Percentiles rank a stretch among this genome's conserved stretches.
Conservation (phyloP, 2,113 vertebrate genomes). For the Mormyrus iriodes region DNA sequence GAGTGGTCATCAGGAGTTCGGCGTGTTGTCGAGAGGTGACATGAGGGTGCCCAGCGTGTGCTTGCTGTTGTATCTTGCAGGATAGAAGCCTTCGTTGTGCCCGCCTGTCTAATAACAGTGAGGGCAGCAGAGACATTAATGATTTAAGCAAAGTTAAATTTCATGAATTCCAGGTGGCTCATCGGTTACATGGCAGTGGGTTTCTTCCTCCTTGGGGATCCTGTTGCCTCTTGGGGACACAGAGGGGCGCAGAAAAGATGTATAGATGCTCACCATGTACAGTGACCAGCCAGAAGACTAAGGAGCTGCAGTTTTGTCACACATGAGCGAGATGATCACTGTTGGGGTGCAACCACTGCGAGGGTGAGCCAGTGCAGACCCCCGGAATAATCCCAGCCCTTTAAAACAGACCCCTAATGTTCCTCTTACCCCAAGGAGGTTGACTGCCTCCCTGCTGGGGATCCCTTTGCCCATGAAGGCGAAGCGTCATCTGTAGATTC, state of each 20-base stretch:
- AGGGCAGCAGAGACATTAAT: background rate
- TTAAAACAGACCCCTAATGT: background rate
- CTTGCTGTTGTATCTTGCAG: no score
- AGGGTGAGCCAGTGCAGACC: background rate
- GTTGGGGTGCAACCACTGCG: background rate
- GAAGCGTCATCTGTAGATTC: background rate
- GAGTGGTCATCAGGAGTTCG: background rate
- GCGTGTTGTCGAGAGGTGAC: background rate
- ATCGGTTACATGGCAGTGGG: background rate
- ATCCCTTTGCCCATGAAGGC: background rate
- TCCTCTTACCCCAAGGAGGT: background rate
- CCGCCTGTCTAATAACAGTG: background rate
- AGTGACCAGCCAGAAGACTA: background rate
- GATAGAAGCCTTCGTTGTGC: background rate
- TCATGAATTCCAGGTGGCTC: background rate
- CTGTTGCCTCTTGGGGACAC: background rate
- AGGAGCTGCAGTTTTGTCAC: background rate
- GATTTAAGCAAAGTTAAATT: background rate
- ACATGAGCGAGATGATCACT: background rate
- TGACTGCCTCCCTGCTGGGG: background rate
- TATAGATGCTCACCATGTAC: background rate
- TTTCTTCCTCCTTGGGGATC: background rate
- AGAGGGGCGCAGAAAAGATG: background rate
- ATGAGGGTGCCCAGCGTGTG: background rate
- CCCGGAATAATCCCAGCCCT: background rate